These are phyloP conservation scores for Drosophila hydei DNA, from an alignment of 1,140 invertebrate species.

Conservation along the genomic window DNA sequence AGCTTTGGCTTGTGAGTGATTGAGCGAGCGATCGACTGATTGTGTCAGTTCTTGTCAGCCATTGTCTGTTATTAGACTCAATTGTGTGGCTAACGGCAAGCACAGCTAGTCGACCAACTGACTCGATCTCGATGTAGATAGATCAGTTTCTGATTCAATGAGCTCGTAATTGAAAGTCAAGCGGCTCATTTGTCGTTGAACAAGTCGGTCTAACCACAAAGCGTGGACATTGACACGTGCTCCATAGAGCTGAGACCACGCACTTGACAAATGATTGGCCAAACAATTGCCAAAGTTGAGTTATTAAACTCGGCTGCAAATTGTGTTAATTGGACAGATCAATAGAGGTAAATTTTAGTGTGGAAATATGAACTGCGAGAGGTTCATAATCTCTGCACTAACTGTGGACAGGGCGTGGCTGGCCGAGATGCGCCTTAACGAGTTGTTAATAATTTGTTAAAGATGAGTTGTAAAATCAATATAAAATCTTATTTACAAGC, in stretches of 20 bases:
- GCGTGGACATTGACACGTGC: conserved; percentile 55
- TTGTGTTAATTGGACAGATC: conserved; percentile 45
- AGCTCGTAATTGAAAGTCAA: conserved; percentile 27
- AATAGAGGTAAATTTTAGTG: background rate
- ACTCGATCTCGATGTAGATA: background rate
- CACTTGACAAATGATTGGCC: conserved; percentile 40
- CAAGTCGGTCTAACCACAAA: background rate
- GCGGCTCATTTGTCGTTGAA: conserved; percentile 2
- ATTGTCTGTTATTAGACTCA: conserved; percentile 12
- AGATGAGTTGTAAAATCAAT: no score
- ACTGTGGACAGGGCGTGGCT: background rate
- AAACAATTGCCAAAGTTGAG: conserved; percentile 31
- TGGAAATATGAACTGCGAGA: conserved; percentile 2
- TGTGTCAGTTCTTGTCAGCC: conserved; percentile 12
- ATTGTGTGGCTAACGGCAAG: conserved; percentile 36
- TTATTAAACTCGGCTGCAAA: conserved; percentile 28
- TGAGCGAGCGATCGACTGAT: conserved; percentile 1
- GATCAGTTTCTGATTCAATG: conserved; percentile 23
- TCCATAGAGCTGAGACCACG: conserved; percentile 10
- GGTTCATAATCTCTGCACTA: background rate
- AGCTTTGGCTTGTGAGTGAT: conserved; percentile 1
- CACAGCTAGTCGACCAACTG: conserved; percentile 12
- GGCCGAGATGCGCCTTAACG: no score
- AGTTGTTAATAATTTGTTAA: no score
- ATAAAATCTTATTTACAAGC: no score